These are phyloP conservation scores for Phenganax stokvisi DNA, from an alignment of 92 coral and sea anemone genomes.

Conservation along the genomic window DNA sequence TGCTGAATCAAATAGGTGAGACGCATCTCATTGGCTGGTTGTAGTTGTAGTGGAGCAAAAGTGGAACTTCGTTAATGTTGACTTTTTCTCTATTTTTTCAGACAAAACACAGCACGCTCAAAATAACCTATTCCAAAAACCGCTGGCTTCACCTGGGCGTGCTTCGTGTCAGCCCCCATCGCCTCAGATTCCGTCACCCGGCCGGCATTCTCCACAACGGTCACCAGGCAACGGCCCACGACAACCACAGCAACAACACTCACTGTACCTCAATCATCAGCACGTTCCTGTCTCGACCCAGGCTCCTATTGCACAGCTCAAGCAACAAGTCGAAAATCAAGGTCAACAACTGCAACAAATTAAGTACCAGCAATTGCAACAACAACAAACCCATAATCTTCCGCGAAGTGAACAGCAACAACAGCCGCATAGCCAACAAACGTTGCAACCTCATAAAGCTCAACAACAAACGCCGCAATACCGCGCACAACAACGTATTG, in stretches of 20 bases:
- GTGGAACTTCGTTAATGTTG: neutral
- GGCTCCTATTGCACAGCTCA: constrained; percentile 41
- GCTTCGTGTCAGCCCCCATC: constrained; percentile 75
- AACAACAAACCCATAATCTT: constrained; percentile 26
- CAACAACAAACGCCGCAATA: constrained; percentile 49
- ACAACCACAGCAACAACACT: constrained; percentile 29
- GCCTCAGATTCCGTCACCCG: constrained; percentile 62
- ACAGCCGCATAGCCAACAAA: neutral
- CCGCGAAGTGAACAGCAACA: constrained; percentile 21
- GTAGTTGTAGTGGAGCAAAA: neutral
- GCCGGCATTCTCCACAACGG: constrained; percentile 65
- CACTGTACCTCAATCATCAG: constrained; percentile 38
- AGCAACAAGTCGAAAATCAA: constrained; percentile 39
- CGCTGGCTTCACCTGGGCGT: constrained; percentile 51
- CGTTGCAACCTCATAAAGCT: neutral
- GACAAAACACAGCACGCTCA: constrained; percentile 63
- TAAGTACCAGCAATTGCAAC: constrained; percentile 36
- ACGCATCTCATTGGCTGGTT: neutral
- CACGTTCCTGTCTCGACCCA: constrained; percentile 29
- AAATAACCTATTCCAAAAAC: constrained; percentile 62
- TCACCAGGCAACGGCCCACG: constrained; percentile 38
- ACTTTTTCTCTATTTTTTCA: constrained; percentile 18
- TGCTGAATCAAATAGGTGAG: too few relatives aligned
- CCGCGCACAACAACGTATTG: constrained; percentile 90
- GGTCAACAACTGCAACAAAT: constrained; percentile 33